Base-by-base conservation (phyloP, 2,888 invertebrate genomes). In the Cryptosula pallasiana region DNA sequence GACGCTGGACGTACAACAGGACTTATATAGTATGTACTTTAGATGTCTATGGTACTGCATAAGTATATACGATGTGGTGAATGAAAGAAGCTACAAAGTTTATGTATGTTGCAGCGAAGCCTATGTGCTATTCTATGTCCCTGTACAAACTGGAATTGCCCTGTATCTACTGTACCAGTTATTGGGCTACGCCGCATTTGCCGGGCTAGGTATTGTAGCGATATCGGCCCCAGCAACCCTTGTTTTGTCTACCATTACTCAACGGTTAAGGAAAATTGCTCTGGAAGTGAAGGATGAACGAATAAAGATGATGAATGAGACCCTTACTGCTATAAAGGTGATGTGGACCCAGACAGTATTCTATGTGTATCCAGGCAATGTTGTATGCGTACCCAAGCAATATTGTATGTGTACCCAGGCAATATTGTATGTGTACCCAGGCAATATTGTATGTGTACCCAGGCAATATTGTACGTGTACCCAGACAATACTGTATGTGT, bases 181-280 rank as follows among this genome's bases (percentile, higher is more conserved):
- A 73, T 76, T 86, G 76, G 89, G 89, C 0, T 89, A 91, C 0
- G 92, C 95, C 0, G 94, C 95, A 0, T 85, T 97, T 1, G 93
- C 95, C 71, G 95, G 94, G 23, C 86, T 97, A 71, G 91, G 91
- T 2, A 92, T 96, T 45, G 92, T 97, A 91, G 90, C 96, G 63
- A 88, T 95, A 13, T 72, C 77, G 25, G 75, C 55, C 13, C 95
- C 95, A 0, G 87, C 94, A 3, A 95, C 95, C 82, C 92, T 91
- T 16, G 88, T 91, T 72, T 90, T 95, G 76, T 94, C 94, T 34
- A 71, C 74, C 2, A 71, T 73, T n/a, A 78, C 79, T 70, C 76
- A 78, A 69, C 76, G 75, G 35, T 74, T 78, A 45, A 78, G 78
- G 73, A 73, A 75, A 20, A 35, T 71, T 13, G 78, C 81, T 63